Percentiles rank a stretch among this genome's conserved stretches.
phyloP scores from a whole-genome alignment of 1,140 invertebrate genomes.

The Mesaphorura yosii region DNA sequence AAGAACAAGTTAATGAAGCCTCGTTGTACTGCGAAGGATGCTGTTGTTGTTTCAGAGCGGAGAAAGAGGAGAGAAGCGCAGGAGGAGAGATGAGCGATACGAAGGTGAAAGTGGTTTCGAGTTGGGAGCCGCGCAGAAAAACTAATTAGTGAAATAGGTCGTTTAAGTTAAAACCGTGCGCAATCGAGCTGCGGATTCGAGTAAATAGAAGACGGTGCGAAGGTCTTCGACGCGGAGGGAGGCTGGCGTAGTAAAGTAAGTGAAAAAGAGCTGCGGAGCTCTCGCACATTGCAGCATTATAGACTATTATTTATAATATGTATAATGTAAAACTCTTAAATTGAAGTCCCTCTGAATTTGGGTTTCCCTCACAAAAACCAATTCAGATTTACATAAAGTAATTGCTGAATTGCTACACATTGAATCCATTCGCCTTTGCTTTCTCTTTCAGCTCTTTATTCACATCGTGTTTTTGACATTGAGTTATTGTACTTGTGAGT shows the following conservation, averaged over 20 bases:
- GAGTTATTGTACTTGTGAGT: conserved; percentile 32
- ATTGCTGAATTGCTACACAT: conserved; percentile 31
- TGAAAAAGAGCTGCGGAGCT: background rate
- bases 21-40: no score
- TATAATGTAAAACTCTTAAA: no score
- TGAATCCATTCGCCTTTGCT: conserved; percentile 20
- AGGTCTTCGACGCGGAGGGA: background rate
- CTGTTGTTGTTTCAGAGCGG: background rate
- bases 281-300: no score
- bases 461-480: conserved; percentile 31
- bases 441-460: conserved; percentile 16
- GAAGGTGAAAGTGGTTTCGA: no score
- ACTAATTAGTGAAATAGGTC: conserved; percentile 26
- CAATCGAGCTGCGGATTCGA: conserved; percentile 17
- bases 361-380: conserved; percentile 24
- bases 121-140: conserved; percentile 17
- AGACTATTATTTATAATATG: no score
- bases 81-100: background rate
- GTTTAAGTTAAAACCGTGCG: conserved; percentile 15
- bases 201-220: conserved; percentile 4
- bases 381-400: conserved; percentile 32
- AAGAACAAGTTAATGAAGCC: no score
- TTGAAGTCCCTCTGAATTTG: background rate
- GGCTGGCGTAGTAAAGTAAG: background rate
- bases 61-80: background rate